Evolutionary conservation across 2,888 invertebrate genomes (phyloP).

Genomic region (Galerucella nymphaeae): DNA sequence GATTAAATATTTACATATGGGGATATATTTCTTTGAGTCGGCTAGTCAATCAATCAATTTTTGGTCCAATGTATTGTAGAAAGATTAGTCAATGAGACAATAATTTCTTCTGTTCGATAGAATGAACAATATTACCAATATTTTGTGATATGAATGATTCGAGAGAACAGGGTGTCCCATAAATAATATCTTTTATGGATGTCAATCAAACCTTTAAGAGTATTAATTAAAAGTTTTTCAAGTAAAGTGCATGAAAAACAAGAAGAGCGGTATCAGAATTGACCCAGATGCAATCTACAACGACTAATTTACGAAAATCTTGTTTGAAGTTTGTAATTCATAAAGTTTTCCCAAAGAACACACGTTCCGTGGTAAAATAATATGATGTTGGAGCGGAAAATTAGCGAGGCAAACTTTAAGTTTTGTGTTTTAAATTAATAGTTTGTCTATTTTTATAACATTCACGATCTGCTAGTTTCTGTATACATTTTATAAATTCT

Average conservation of each 20-base stretch:
- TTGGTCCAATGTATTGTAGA: neutral
- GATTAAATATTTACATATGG: slow-evolving; percentile 39
- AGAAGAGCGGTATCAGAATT: slow-evolving; percentile 1
- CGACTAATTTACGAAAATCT: slow-evolving; percentile 18
- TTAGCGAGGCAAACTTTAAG: neutral
- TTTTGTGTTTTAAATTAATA: neutral
- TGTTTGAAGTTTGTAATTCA: slow-evolving; percentile 15
- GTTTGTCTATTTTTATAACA: neutral
- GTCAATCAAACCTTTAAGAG: slow-evolving; percentile 3
- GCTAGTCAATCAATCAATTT: slow-evolving; percentile 10
- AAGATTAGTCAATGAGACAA: neutral
- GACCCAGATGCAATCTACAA: slow-evolving; percentile 9
- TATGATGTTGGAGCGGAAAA: neutral
- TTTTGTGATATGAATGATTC: too few relatives aligned
- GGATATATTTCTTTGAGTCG: slow-evolving; percentile 3
- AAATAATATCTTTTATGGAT: neutral
- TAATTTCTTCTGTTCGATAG: too few relatives aligned
- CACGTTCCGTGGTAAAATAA: neutral
- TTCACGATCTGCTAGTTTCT: too few relatives aligned
- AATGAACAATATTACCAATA: too few relatives aligned
- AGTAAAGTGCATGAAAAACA: slow-evolving; percentile 7
- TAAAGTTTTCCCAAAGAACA: slow-evolving; percentile 16
- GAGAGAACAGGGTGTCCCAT: too few relatives aligned
- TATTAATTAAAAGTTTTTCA: slow-evolving; percentile 16
- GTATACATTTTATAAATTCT: too few relatives aligned